A percentile compares a stretch with the other conserved stretches of the same genome.
Conservation (phyloP, 1,140 invertebrate species). For the Drosophila aff. region DNA sequence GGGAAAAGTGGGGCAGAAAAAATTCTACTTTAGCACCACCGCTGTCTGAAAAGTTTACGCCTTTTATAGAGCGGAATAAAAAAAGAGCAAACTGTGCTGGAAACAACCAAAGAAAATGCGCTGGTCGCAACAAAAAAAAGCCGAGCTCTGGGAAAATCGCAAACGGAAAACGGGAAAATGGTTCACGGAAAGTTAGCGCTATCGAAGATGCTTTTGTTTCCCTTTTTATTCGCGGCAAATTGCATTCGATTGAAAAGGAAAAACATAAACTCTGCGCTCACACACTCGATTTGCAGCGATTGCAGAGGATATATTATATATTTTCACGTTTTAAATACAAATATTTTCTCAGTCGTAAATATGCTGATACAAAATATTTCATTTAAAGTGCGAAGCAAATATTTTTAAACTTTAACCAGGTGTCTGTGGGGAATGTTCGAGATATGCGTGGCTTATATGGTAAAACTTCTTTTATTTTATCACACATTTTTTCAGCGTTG, state of each 20-base stretch:
- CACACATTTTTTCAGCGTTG: neutral
- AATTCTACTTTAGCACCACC: conserved; percentile 29
- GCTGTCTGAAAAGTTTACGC: conserved; percentile 53
- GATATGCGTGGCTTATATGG: neutral
- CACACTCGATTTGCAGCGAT: conserved; percentile 34
- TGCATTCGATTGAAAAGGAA: conserved; percentile 49
- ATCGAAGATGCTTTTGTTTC: conserved; percentile 35
- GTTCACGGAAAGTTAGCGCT: conserved; percentile 28
- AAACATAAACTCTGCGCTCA: conserved; percentile 23
- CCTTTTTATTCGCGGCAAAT: conserved; percentile 41
- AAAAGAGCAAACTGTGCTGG: conserved; percentile 27
- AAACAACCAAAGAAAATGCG: conserved; percentile 14
- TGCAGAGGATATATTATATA: conserved; percentile 14
- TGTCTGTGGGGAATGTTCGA: neutral
- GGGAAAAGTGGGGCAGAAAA: neutral
- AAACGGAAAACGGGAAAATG: conserved; percentile 38
- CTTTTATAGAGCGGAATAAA: conserved; percentile 36
- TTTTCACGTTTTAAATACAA: conserved; percentile 7
- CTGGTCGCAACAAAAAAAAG: conserved; percentile 25
- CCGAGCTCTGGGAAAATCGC: conserved; percentile 19
- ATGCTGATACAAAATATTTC: conserved; percentile 3
- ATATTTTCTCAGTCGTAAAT: conserved; percentile 14
- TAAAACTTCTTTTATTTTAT: neutral
- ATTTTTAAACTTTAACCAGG: conserved; percentile 3
- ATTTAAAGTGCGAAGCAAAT: conserved; percentile 1